Base-by-base conservation (phyloP, 2,888 invertebrate species). In the Eristalis pertinax region DNA sequence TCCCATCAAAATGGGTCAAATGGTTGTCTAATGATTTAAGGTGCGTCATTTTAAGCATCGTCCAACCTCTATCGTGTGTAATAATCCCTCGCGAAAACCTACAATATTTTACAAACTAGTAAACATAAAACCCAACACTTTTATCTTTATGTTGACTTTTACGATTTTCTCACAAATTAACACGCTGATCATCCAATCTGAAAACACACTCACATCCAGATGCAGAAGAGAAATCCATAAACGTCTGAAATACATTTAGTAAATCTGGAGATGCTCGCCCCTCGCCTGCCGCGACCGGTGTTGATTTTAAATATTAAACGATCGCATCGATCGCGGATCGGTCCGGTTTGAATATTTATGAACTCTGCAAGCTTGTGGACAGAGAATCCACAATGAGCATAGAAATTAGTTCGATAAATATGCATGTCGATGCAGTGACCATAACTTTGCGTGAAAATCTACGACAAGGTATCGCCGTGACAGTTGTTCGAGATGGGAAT, bases 111-210 rank as follows among this genome's bases (percentile, higher is more conserved):
- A 50, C 50, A 50, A 19, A 50, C 50, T 19, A 50, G 19, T 50
- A 32, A 26, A 60, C 29, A 63, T 29, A 29, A 67, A 60, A 58
- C 5, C 35, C 50, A 58, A 29, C 56, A 58, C 67, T 60, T 62
- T 69, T 69, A 62, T 77, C 77, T 69, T 63, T 35, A 69, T 77
- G 50, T 77, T 69, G 77, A 77, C 77, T 32, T 77, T 68, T 69
- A 69, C 69, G 43, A 7, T 35, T 68, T 69, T 63, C 35, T 32
- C 68, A 77, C 50, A 69, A 77, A 77, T 69, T 68, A 69, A 35
- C 68, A 69, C 50, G n/a, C 22, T 24, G 35, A 63, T 50, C 63
- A 26, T 58, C 60, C 22, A 41, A 10, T 11, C 32, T 32, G 22
- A 67, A 22, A 32, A 7, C 2, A 15, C 50, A 50, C 50, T 19